Base-by-base conservation (phyloP, 2,888 invertebrate species). In the Coleophora deauratella region DNA sequence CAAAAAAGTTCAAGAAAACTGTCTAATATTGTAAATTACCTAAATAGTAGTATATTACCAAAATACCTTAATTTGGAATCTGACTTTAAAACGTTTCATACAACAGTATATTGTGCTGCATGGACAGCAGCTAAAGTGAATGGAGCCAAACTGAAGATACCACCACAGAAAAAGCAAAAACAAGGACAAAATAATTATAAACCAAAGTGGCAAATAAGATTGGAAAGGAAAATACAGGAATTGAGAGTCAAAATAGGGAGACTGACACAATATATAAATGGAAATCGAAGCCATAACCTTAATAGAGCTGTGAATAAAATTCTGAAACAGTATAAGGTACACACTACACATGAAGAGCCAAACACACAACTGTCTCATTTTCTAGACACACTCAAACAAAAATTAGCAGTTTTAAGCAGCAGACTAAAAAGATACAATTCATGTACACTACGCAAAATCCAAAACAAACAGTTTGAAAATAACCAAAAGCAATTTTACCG, bases 401-500 rank as follows among this genome's bases (percentile, higher is more conserved):
- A 43, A 43, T 21, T 46, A 1, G 13, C 39, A 27, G 41, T 41
- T 2, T 13, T 32, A n/a, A 13, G 33, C 13, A 39, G 38, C 30
- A 37, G 43, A 9, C 21, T 46, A 31, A 38, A 34, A 2, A 37
- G 42, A 32, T 38, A 51, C 15, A 38, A 35, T 28, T 15, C 8
- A 31, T 45, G 47, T 13, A 47, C 46, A 33, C 15, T 37, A n/a
- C 36, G 51, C 0, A 49, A 47, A 35, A 35, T 9, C 8, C 47
- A 51, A 32, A 52, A 50, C 12, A 32, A 9, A 12, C 43, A 44
- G 32, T 50, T 48, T 15, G 38, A 2, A n/a, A 35, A 37, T 9
- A 48, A 42, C 30, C 43, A 49, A 40, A 47, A 45, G 38, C 34
- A 37, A 15, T 46, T 48, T 37, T 47, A 49, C 28, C 35, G 46